A percentile compares a stretch with the other conserved stretches of the same genome.
phyloP scores from a whole-genome alignment of 1,140 invertebrate species.

The Drosophila subobscura region DNA sequence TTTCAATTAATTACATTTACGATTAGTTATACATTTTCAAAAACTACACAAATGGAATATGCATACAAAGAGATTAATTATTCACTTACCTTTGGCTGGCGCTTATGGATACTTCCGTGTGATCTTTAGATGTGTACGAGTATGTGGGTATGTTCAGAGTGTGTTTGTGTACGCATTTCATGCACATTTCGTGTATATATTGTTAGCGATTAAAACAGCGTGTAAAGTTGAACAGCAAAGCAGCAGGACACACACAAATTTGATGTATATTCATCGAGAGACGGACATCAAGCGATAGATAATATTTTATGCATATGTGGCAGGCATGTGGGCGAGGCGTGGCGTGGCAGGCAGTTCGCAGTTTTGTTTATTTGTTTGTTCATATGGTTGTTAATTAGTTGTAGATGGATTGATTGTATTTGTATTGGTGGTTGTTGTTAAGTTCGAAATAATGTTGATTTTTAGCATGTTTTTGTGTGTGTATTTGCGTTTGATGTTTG shows the following conservation, averaged over 20 bases:
- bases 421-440: conserved; percentile 5
- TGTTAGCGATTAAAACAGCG: conserved; percentile 44
- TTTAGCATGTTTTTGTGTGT: conserved; percentile 11
- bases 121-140: conserved; percentile 70
- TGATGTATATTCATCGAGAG: conserved; percentile 1
- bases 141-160: conserved; percentile 32
- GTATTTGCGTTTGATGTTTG: conserved; percentile 38
- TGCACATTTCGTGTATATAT: not conserved
- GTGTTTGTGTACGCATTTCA: conserved; percentile 11
- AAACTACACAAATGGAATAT: not conserved
- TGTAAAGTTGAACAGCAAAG: conserved; percentile 49
- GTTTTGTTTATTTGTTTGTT: conserved; percentile 43
- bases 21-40: conserved; percentile 1
- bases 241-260: conserved; percentile 21
- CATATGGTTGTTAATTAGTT: conserved; percentile 65
- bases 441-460: conserved; percentile 51
- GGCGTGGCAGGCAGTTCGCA: conserved; percentile 12
- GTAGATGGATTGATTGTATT: conserved; percentile 40
- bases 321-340: conserved; percentile 7
- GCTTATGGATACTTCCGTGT: conserved; percentile 80
- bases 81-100: conserved; percentile 79
- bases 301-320: conserved; percentile 46
- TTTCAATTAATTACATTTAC: not conserved
- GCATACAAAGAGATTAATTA: not conserved
- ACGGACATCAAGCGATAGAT: conserved; percentile 41